Evolutionary conservation across 2,888 invertebrate genomes (phyloP).

Genomic region (Physocephala rufipes): DNA sequence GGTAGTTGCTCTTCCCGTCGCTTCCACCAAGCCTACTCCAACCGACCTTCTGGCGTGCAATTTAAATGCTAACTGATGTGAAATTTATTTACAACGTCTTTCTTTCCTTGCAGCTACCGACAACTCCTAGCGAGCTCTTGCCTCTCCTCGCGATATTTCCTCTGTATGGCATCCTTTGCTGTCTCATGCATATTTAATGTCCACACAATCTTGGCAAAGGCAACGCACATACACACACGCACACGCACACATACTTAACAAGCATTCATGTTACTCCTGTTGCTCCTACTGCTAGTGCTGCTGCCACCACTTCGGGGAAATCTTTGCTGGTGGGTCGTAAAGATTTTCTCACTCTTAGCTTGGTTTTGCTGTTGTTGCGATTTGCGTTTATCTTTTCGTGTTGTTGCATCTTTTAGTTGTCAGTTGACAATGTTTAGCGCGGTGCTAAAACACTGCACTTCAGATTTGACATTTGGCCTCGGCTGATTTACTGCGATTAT

Average conservation of each 20-base stretch:
- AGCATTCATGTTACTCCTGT: conserved; percentile 19
- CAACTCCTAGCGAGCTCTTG: background rate
- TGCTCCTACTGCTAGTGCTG: conserved; percentile 23
- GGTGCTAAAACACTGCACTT: conserved; percentile 32
- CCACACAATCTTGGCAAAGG: conserved; percentile 37
- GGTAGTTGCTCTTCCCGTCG: background rate
- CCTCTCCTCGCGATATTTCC: conserved; percentile 24
- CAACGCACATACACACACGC: too few species aligned
- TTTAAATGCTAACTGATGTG: conserved; percentile 39
- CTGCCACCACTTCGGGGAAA: conserved; percentile 7
- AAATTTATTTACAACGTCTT: conserved; percentile 40
- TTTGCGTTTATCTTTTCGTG: conserved; percentile 12
- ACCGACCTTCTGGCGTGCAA: conserved; percentile 29
- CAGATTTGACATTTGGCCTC: conserved; percentile 31
- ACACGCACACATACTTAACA: too few species aligned
- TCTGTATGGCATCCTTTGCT: conserved; percentile 8
- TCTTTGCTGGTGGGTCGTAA: conserved; percentile 12
- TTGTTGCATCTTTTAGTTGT: conserved; percentile 15
- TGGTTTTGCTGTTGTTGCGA: conserved; percentile 15
- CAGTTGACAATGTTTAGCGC: conserved; percentile 13
- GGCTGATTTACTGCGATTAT: conserved; percentile 16
- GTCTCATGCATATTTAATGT: conserved; percentile 40
- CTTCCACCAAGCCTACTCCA: background rate
- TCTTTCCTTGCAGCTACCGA: conserved; percentile 11
- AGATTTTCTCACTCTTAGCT: background rate